phyloP scores from a whole-genome alignment of 92 coral and sea anemone genomes.

The Actinernus sp. region DNA sequence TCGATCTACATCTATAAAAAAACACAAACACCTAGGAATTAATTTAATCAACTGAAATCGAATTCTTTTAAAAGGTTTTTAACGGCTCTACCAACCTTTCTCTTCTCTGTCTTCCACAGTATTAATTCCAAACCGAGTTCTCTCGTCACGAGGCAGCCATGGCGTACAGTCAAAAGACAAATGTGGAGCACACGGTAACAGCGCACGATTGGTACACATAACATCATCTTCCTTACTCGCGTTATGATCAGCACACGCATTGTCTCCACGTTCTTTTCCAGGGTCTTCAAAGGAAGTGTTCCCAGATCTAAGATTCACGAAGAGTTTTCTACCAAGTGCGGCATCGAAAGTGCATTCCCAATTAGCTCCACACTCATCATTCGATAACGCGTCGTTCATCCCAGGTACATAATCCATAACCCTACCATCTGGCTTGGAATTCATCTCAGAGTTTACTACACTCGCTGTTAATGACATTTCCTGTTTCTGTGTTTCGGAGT shows the following conservation, averaged over 20 bases:
- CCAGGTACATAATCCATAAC: no score
- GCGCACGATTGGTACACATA: conserved; percentile 14
- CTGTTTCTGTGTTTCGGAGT: no score
- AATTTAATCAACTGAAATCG: no score
- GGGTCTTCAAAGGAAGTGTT: conserved; percentile 80
- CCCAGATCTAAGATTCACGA: conserved; percentile 82
- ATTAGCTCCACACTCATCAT: conserved; percentile 9
- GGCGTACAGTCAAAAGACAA: conserved; percentile 93
- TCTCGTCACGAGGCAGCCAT: conserved; percentile 87
- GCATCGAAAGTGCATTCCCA: conserved; percentile 81
- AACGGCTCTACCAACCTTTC: no score
- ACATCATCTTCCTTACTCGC: not conserved
- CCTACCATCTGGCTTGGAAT: no score
- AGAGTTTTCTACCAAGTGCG: conserved; percentile 50
- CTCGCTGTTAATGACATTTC: no score
- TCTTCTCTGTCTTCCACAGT: no score
- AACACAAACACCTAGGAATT: no score
- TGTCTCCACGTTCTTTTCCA: conserved; percentile 3
- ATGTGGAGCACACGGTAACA: conserved; percentile 79
- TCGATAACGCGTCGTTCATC: not conserved
- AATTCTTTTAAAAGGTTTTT: no score
- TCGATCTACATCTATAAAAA: no score
- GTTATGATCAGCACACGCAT: not conserved
- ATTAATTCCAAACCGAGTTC: no score
- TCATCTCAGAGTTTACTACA: no score